Conservation (phyloP, 2,888 invertebrate genomes). For the Deilephila porcellus region DNA sequence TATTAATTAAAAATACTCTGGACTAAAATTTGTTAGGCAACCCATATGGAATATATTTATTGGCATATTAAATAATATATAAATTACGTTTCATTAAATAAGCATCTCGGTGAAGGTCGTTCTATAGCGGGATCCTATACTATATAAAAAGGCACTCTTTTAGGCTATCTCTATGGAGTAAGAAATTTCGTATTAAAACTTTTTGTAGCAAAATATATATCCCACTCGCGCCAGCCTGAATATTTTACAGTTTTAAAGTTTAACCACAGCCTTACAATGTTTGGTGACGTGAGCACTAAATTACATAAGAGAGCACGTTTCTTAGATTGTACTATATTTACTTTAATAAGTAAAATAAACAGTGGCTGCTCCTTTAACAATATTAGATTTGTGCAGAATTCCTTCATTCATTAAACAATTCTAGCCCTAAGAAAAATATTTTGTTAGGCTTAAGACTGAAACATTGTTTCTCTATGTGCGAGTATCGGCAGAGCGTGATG, state of each 20-base stretch:
- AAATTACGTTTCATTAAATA: too few relatives aligned
- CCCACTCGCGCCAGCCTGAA: neutral
- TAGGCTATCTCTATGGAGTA: neutral
- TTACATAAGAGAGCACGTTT: constrained; percentile 2
- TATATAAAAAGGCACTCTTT: neutral
- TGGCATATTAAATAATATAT: too few relatives aligned
- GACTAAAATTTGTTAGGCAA: too few relatives aligned
- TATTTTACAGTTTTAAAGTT: constrained; percentile 7
- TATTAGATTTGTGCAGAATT: neutral
- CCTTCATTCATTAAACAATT: constrained; percentile 1
- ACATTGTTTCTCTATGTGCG: too few relatives aligned
- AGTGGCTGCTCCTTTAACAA: neutral
- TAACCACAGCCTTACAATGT: neutral
- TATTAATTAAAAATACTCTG: too few relatives aligned
- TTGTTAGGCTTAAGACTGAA: neutral
- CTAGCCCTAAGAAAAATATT: constrained; percentile 4
- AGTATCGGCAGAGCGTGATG: too few relatives aligned
- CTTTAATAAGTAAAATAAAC: constrained; percentile 19
- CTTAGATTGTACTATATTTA: neutral
- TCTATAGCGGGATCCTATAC: too few relatives aligned
- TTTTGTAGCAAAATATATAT: neutral
- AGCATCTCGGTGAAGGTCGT: too few relatives aligned
- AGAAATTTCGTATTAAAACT: neutral
- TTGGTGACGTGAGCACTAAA: neutral
- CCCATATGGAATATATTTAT: too few relatives aligned